Conservation (phyloP, 2,113 vertebrate genomes). For the Anolis sagrei region DNA sequence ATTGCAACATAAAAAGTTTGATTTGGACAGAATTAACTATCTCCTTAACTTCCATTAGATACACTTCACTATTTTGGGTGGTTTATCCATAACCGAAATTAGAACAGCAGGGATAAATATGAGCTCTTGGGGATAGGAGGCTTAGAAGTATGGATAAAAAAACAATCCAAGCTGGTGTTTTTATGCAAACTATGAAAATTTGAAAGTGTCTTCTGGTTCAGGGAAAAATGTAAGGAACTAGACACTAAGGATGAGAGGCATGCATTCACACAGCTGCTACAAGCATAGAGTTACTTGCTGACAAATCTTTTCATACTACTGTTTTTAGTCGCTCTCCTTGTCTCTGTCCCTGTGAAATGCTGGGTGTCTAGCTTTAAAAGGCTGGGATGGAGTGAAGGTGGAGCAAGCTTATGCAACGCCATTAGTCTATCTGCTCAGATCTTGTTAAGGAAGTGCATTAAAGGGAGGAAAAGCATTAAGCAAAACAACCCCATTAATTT, state of each 20-base stretch:
- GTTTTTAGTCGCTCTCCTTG: constrained; percentile 21
- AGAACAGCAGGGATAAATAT: constrained; percentile 35
- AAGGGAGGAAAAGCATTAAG: constrained; percentile 43
- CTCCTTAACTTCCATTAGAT: neutral
- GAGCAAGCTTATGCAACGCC: constrained; percentile 10
- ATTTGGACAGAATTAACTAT: neutral
- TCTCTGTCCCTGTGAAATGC: constrained; percentile 4
- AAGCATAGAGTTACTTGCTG: neutral
- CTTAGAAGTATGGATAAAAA: constrained; percentile 18
- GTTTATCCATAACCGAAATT: constrained; percentile 8
- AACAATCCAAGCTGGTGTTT: constrained; percentile 56
- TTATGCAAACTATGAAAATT: constrained; percentile 42
- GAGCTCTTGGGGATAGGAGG: constrained; percentile 21
- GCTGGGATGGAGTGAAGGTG: constrained; percentile 10
- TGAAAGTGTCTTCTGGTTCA: constrained; percentile 41
- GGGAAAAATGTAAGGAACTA: constrained; percentile 58
- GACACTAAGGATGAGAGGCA: neutral
- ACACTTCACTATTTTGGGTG: neutral
- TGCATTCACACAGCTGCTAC: neutral
- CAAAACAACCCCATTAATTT: constrained; percentile 44
- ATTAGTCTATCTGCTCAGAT: constrained; percentile 46
- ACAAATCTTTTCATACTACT: neutral
- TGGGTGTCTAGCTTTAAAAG: constrained; percentile 40
- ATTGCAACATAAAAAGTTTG: neutral
- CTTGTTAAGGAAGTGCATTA: constrained; percentile 43